phyloP scores from a whole-genome alignment of 2,797 vertebrate genomes.

The Acipenser ruthenus region DNA sequence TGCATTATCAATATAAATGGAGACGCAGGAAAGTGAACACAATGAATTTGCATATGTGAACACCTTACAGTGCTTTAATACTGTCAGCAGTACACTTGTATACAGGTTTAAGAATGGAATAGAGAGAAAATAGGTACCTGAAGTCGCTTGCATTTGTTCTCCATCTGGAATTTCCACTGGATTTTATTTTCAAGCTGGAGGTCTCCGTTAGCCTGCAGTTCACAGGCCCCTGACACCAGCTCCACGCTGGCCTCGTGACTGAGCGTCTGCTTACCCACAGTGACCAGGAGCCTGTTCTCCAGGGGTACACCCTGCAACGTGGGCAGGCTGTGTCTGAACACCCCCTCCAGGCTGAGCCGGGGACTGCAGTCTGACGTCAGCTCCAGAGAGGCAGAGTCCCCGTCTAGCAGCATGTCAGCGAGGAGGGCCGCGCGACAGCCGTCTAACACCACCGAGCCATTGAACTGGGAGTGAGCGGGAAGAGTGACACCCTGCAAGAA shows the following conservation, averaged over 20 bases:
- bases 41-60: too few relatives aligned
- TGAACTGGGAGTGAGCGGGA: conserved; percentile 42
- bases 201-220: conserved; percentile 40
- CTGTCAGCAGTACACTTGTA: too few relatives aligned
- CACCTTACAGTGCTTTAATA: too few relatives aligned
- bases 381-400: conserved; percentile 38
- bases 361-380: conserved; percentile 42
- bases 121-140: conserved; percentile 43
- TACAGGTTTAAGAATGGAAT: too few relatives aligned
- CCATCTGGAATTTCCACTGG: conserved; percentile 49
- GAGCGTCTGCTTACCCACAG: conserved; percentile 23
- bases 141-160: conserved; percentile 60
- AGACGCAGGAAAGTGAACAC: too few relatives aligned
- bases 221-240: conserved; percentile 47
- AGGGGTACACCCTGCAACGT: conserved; percentile 38
- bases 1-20: not conserved
- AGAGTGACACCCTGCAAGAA: conserved; percentile 33
- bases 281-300: conserved; percentile 42
- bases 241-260: conserved; percentile 32
- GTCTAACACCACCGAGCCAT: conserved; percentile 50
- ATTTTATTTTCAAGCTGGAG: conserved; percentile 44
- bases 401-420: conserved; percentile 33
- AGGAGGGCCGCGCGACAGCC: conserved; percentile 36
- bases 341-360: conserved; percentile 41
- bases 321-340: conserved; percentile 49